Conservation (phyloP, 1,140 invertebrate species). For the Brachionus asplanchnoidis region DNA sequence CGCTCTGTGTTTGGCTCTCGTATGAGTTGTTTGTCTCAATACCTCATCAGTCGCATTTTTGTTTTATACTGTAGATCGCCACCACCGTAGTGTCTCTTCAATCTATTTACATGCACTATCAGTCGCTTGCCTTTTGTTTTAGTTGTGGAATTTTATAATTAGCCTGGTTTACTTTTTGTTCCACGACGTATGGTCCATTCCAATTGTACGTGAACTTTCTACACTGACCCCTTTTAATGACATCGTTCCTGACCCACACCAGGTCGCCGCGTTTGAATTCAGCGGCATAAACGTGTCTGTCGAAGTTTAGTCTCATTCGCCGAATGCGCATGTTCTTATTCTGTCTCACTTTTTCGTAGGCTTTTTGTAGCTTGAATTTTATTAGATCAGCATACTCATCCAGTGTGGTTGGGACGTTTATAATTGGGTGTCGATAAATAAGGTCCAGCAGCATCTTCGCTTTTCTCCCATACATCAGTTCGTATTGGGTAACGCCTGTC, state of each 20-base stretch:
- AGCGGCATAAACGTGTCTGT: too few relatives aligned
- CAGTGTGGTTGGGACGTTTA: not conserved
- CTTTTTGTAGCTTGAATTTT: not conserved
- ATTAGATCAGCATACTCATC: not conserved
- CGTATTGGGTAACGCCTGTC: not conserved
- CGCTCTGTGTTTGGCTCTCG: too few relatives aligned
- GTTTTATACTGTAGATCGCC: not conserved
- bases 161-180: not conserved
- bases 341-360: not conserved
- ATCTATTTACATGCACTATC: not conserved
- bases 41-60: too few relatives aligned
- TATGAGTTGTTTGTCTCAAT: too few relatives aligned
- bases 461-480: not conserved
- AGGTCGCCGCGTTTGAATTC: too few relatives aligned
- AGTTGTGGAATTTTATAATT: not conserved
- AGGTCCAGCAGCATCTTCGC: not conserved
- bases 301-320: not conserved
- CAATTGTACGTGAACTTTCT: not conserved
- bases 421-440: not conserved
- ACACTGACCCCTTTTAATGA: not conserved
- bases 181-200: not conserved
- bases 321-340: not conserved
- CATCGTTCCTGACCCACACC: not conserved
- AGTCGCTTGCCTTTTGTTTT: not conserved
- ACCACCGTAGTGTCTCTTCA: not conserved